Evolutionary conservation across 2,888 invertebrate genomes (phyloP).

Genomic region (Lasioglossum malachurum): DNA sequence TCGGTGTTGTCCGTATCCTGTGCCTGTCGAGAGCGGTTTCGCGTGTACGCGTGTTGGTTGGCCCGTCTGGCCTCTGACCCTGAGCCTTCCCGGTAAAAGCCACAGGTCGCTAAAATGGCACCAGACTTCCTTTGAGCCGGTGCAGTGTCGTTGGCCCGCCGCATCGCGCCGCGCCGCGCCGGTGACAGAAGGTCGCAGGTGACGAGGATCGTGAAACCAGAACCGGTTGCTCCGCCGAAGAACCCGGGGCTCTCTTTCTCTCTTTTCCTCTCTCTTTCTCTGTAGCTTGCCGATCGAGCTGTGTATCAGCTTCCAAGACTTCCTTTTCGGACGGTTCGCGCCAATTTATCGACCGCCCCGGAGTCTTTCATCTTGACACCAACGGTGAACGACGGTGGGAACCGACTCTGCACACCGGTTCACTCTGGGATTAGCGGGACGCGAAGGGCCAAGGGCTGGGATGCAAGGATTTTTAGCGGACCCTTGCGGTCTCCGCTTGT

Average conservation of each 20-base stretch:
- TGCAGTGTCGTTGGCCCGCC: conserved; percentile 77
- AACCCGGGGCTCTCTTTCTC: conserved; percentile 54
- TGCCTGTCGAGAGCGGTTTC: background rate
- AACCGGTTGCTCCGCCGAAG: conserved; percentile 70
- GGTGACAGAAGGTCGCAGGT: conserved; percentile 81
- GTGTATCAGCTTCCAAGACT: conserved; percentile 66
- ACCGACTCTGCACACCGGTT: conserved; percentile 1
- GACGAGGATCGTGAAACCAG: conserved; percentile 76
- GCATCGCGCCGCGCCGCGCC: background rate
- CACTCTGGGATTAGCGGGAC: background rate
- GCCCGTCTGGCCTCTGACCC: conserved; percentile 80
- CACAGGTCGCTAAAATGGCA: conserved; percentile 80
- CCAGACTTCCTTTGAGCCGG: conserved; percentile 81
- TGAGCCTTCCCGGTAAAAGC: conserved; percentile 76
- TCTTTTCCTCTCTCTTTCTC: conserved; percentile 31
- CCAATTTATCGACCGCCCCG: conserved; percentile 30
- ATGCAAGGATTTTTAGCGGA: background rate
- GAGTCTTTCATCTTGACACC: conserved; percentile 44
- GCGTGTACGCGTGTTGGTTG: conserved; percentile 66
- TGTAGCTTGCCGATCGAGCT: conserved; percentile 44
- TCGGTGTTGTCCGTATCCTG: conserved; percentile 55
- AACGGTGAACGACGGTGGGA: conserved; percentile 39
- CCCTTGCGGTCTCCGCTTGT: background rate
- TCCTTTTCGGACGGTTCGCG: conserved; percentile 60
- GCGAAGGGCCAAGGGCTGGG: background rate